Evolutionary conservation across 1,140 invertebrate species (phyloP), one percentile per base, ranked within the genome.

Genomic region (Ooceraea biroi): DNA sequence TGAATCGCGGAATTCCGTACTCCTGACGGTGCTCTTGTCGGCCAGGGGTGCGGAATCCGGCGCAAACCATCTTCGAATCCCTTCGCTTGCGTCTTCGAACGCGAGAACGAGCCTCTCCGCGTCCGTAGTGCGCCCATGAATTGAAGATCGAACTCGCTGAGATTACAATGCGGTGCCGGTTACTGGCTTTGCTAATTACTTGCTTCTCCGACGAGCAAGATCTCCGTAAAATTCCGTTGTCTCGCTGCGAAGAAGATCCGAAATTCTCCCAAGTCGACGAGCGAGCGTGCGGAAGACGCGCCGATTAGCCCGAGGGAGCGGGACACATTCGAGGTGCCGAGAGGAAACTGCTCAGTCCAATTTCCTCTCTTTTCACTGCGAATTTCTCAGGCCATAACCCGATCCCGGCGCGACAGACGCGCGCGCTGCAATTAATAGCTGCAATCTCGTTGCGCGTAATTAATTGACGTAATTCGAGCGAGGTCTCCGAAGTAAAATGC

Each of bases 391-490:
- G 61, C 60, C 48, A 52, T 52, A 66, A 66, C 41, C 55, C 50
- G 50, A 63, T 69, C 78, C 55, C 22, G 14, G 50, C 58, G 85
- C 66, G 78, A 86, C 44, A 71, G 71, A 76, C 84, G 82, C 22
- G 50, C 52, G 72, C 48, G 52, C 52, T 58, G 55, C 71, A 80
- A 88, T 88, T 84, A 88, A 82, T 83, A 82, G 57, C 50, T 55
- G 68, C 68, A 85, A 84, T 88, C 80, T 80, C 55, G 58, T 86
- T 50, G 72, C 85, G 60, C 84, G 84, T 85, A 65, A 86, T 69
- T 73, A 84, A 86, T 77, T 84, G 76, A 71, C 48, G 48, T 66
- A 66, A 77, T 77, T 77, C 30, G 27, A 22, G 48, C 19, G 46
- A 19, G 52, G 27, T 77, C 61, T 44, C 19, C 30, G 48, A 77